Percentiles rank a stretch among this genome's conserved stretches.
These are phyloP conservation scores for Nipponia nippon DNA, from an alignment of 2,113 vertebrate species.

Conservation along the genomic window DNA sequence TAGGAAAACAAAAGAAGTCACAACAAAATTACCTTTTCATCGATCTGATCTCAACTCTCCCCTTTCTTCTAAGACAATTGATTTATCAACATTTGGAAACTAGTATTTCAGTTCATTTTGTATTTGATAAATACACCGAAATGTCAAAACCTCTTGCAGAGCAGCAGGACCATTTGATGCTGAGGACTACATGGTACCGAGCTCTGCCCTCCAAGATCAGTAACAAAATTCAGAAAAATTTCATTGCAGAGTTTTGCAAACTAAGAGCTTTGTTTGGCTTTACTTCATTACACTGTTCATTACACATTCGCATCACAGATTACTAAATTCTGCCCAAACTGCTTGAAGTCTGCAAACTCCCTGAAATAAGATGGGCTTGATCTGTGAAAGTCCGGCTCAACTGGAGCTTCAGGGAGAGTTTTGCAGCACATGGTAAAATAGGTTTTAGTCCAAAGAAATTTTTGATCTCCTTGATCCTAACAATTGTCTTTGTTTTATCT, in stretches of 20 bases:
- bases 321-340: neutral
- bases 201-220: neutral
- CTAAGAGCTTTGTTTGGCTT: neutral
- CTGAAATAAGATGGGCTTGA: neutral
- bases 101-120: neutral
- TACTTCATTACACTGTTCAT: neutral
- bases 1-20: neutral
- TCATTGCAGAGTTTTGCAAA: neutral
- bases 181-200: neutral
- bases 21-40: neutral
- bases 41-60: neutral
- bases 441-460: neutral
- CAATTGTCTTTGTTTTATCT: neutral
- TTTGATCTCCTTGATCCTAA: neutral
- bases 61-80: neutral
- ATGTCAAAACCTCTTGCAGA: neutral
- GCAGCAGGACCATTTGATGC: neutral
- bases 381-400: neutral
- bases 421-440: fast-evolving
- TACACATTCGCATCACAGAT: neutral
- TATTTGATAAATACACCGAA: neutral
- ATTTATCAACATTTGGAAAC: neutral
- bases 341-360: neutral
- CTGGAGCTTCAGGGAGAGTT: neutral
- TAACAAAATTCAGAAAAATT: neutral